Evolutionary conservation across 2,113 vertebrate species (phyloP).

Genomic region (Stercorarius parasiticus): DNA sequence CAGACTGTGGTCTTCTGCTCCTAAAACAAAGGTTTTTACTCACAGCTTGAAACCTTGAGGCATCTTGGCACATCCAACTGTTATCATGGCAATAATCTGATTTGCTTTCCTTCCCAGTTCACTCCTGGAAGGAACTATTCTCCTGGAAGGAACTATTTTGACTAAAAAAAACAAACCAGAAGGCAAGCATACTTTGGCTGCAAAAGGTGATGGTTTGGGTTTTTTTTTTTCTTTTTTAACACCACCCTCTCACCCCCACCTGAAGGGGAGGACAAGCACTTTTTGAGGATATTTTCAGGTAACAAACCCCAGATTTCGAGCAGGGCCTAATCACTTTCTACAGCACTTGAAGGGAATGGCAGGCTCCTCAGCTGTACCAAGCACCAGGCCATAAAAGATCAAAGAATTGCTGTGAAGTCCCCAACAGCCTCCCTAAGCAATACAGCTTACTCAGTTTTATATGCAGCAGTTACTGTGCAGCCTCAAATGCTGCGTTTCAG

Average conservation of each 20-base stretch:
- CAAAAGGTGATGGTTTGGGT: background rate
- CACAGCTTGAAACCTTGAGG: constrained; percentile 59
- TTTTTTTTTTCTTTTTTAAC: background rate
- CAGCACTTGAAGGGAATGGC: background rate
- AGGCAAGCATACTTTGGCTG: background rate
- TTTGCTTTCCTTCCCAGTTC: constrained; percentile 50
- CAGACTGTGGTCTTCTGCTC: background rate
- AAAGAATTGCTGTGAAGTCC: background rate
- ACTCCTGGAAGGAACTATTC: constrained; percentile 51
- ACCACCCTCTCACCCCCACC: background rate
- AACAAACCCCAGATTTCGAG: background rate
- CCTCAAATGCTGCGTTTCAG: background rate
- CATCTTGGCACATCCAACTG: constrained; percentile 40
- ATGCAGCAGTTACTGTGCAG: background rate
- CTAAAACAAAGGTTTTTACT: constrained; percentile 44
- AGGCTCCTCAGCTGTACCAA: background rate
- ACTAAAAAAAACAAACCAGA: background rate
- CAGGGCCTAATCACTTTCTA: background rate
- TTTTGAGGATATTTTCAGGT: background rate
- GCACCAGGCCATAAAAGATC: background rate
- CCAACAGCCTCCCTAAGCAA: background rate
- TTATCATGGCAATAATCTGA: constrained; percentile 55
- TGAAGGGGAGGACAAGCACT: background rate
- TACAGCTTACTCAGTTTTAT: background rate
- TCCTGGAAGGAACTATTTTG: constrained; percentile 51